Percentiles rank a stretch among this genome's conserved stretches.
Evolutionary conservation across 2,888 invertebrate genomes (phyloP).

Genomic region (Protonemura montana): DNA sequence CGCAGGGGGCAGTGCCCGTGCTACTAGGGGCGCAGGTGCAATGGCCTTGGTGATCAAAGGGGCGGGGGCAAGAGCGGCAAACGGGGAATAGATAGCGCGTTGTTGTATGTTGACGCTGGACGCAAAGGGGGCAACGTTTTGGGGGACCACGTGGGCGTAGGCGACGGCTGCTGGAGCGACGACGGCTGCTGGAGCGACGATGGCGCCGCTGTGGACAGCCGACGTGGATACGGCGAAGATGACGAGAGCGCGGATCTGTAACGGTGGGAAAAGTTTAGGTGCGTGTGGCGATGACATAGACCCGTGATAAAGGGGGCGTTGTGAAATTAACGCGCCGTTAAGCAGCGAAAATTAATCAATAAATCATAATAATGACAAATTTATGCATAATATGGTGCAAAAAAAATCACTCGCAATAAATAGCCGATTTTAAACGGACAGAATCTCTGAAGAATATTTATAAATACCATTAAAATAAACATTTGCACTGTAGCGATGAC

Average conservation of each 20-base stretch:
- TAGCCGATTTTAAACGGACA: too few relatives aligned
- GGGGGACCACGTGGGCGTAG: constrained; percentile 55
- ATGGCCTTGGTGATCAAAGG: constrained; percentile 44
- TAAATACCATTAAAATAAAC: too few relatives aligned
- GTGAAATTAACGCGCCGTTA: too few relatives aligned
- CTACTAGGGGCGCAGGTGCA: constrained; percentile 34
- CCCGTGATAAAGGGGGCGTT: too few relatives aligned
- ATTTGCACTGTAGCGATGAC: too few relatives aligned
- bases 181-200: constrained; percentile 37
- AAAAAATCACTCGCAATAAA: too few relatives aligned
- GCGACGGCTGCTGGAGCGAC: constrained; percentile 42
- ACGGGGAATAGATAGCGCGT: constrained; percentile 51
- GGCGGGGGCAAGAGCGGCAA: constrained; percentile 48
- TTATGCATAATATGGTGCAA: too few relatives aligned
- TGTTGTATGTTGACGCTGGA: constrained; percentile 42
- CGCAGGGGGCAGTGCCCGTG: background rate
- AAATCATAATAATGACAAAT: too few relatives aligned
- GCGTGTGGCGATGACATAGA: too few relatives aligned
- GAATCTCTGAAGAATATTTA: too few relatives aligned
- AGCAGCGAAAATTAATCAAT: too few relatives aligned
- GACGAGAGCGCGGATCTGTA: constrained; percentile 22
- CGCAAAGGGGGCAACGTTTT: constrained; percentile 44
- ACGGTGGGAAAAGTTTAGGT: constrained; percentile 34
- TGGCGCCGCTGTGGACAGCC: background rate
- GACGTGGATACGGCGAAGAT: too few relatives aligned